Conservation (phyloP, 2,888 invertebrate genomes). For the Spilosoma lubricipeda region DNA sequence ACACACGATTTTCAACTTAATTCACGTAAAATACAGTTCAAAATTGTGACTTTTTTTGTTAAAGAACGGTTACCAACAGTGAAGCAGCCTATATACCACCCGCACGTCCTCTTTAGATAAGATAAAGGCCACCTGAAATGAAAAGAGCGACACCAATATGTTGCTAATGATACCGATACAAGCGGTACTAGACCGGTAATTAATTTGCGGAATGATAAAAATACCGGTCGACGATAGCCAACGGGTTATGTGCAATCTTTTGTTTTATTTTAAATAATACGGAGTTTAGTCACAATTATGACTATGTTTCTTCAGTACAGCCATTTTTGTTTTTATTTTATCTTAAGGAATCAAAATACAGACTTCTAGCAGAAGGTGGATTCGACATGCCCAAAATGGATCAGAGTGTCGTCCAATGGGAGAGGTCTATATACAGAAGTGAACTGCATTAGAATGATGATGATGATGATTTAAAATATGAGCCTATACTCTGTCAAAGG, state of each 20-base stretch:
- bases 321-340: too few species aligned
- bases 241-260: conserved; percentile 31
- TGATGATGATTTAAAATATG: too few species aligned
- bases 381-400: too few species aligned
- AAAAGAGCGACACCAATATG: conserved; percentile 80
- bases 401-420: too few species aligned
- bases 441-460: too few species aligned
- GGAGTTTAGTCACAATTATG: too few species aligned
- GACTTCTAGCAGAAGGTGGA: too few species aligned
- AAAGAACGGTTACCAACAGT: conserved; percentile 68
- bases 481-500: too few species aligned
- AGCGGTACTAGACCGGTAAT: conserved; percentile 71
- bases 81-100: conserved; percentile 77
- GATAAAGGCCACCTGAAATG: conserved; percentile 82
- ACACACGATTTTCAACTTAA: conserved; percentile 45
- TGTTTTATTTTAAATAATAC: too few species aligned
- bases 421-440: too few species aligned
- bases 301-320: too few species aligned
- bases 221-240: conserved; percentile 68
- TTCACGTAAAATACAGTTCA: conserved; percentile 23
- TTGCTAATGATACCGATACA: conserved; percentile 76
- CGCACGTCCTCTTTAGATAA: conserved; percentile 87
- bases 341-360: too few species aligned
- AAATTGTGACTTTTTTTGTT: conserved; percentile 28
- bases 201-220: conserved; percentile 73